Evolutionary conservation across 2,888 invertebrate genomes (phyloP), one percentile per base, ranked within the genome.

Genomic region (Coleophora flavipennella): DNA sequence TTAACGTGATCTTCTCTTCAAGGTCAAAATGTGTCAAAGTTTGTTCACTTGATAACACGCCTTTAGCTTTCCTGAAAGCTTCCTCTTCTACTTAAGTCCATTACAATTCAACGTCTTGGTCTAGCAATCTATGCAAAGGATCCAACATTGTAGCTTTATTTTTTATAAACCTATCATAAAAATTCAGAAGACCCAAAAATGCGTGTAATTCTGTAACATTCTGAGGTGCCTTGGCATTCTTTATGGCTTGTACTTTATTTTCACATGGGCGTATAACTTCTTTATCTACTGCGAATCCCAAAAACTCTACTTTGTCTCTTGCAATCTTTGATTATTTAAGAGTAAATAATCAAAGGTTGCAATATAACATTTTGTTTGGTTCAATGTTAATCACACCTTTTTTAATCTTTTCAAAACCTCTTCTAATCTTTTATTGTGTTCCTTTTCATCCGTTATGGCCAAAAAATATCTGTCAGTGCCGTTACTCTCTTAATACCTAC

Each of bases 381-480:
- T 39, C 8, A 42, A 14, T 29, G 11, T 10, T 9, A 42, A 26
- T 1, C 42, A 36, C 2, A 34, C 36, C 11, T 34, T 26, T 7
- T 10, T n/a, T 35, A 42, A 13, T 28, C 31, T 34, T 13, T 37
- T 11, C 12, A 37, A 14, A 14, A 41, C 41, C 10, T 9, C 4
- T 7, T 41, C 37, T 11, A 41, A 11, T 7, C 41, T 28, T 11
- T 36, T 2, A n/a, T 37, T 32, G 20, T 37, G 36, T 29, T 37
- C 8, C 13, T 33, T 27, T n/a, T 9, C 14, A 13, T n/a, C 26
- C 8, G 8, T 11, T 3, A 51, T 52, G 11, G 42, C 41, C 1
- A 55, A 35, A 4, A 52, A 47, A 10, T 53, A 14, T 53, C 54
- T n/a, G 53, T 46, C 7, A 51, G 41, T 2, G 51, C 49, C 8